A percentile compares a stretch with the other conserved stretches of the same genome.
These are phyloP conservation scores for Oryctes rhinoceros DNA, from an alignment of 1,140 invertebrate genomes.

Conservation along the genomic window DNA sequence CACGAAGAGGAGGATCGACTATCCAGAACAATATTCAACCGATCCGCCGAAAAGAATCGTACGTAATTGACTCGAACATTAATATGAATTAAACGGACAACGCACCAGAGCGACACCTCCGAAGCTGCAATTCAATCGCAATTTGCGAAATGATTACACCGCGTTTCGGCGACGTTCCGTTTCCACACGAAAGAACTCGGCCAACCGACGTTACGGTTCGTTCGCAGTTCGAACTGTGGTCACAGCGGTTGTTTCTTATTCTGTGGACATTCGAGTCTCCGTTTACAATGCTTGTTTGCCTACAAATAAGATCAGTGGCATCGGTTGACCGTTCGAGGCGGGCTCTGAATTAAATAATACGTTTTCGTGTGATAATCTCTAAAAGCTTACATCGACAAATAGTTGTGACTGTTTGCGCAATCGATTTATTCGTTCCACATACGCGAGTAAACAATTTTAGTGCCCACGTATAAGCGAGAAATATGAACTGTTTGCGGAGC, in stretches of 20 bases:
- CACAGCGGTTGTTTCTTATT: constrained; percentile 15
- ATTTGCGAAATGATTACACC: constrained; percentile 38
- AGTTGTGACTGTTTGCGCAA: not conserved
- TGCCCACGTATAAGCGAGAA: too few species aligned
- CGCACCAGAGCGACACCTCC: not conserved
- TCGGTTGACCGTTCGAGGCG: not conserved
- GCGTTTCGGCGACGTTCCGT: constrained; percentile 27
- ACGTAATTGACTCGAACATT: constrained; percentile 35
- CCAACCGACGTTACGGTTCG: not conserved
- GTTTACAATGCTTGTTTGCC: constrained; percentile 30
- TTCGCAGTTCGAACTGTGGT: constrained; percentile 30
- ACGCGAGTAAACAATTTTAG: not conserved
- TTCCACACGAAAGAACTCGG: constrained; percentile 33
- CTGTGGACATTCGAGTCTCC: constrained; percentile 3
- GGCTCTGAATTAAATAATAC: not conserved
- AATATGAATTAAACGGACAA: constrained; percentile 30
- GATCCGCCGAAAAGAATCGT: not conserved
- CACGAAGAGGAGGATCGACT: not conserved
- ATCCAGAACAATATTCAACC: not conserved
- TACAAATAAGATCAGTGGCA: constrained; percentile 30
- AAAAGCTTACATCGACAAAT: not conserved
- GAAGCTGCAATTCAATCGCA: constrained; percentile 32
- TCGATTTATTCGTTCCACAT: not conserved
- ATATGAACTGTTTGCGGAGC: too few species aligned
- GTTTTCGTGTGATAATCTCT: not conserved